Evolutionary conservation across 2,888 invertebrate species (phyloP).

Genomic region (Conomelus anceps): DNA sequence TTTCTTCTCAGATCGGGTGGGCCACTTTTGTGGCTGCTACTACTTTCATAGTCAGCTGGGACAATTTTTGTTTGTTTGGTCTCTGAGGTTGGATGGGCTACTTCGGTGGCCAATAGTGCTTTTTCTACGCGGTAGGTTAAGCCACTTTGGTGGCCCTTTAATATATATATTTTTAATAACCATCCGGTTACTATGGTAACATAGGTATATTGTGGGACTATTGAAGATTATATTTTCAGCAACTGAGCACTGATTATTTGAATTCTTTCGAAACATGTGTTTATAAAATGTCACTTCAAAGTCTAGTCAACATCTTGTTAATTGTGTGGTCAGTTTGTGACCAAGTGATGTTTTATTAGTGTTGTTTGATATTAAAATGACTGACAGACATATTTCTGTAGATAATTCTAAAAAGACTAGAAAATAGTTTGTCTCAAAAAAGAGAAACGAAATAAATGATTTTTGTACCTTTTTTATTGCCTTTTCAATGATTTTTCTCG

Average conservation of each 20-base stretch:
- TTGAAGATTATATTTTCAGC: neutral
- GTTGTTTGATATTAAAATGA: no score
- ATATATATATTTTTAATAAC: neutral
- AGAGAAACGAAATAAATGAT: no score
- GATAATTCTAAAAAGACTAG: no score
- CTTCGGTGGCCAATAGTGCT: neutral
- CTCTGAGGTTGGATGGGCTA: neutral
- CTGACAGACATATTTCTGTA: no score
- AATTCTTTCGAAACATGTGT: neutral
- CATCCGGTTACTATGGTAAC: neutral
- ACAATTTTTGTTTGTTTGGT: neutral
- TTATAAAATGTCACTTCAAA: no score
- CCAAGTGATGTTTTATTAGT: no score
- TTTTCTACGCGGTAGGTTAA: neutral
- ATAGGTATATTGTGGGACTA: neutral
- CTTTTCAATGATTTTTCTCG: no score
- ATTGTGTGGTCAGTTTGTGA: no score
- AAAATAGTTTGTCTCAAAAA: no score
- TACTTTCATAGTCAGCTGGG: neutral
- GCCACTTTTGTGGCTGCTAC: neutral
- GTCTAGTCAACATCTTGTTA: no score
- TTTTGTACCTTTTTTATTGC: no score
- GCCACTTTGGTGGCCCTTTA: neutral
- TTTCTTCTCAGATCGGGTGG: slow-evolving; percentile 1
- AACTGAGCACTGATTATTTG: neutral